Percentiles rank a stretch among this genome's conserved stretches.
Conservation (phyloP, 2,113 vertebrate species). For the Hypanus sabinus region DNA sequence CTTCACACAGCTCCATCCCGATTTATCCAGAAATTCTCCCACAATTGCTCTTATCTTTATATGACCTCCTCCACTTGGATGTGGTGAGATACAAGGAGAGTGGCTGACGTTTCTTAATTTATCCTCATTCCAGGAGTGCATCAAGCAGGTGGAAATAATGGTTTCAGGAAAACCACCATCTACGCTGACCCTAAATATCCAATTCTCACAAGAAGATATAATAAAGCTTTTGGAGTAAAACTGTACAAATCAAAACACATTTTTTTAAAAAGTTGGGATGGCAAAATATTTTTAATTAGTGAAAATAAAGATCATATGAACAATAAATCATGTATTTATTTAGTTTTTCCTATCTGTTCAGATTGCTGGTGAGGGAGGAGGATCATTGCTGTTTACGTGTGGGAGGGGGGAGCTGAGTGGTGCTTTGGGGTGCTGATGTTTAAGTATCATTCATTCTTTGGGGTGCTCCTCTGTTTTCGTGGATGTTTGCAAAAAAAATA, state of each 20-base stretch:
- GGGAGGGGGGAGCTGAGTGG: too few relatives aligned
- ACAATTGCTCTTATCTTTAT: neutral
- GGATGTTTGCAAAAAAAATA: too few relatives aligned
- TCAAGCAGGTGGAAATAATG: neutral
- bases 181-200: neutral
- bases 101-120: neutral
- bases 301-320: neutral
- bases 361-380: neutral
- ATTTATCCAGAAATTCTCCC: neutral
- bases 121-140: neutral
- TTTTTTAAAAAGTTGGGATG: neutral
- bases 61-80: neutral
- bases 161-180: neutral
- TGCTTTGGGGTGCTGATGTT: too few relatives aligned
- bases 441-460: too few relatives aligned
- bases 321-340: neutral
- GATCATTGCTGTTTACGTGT: too few relatives aligned
- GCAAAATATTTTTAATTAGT: neutral
- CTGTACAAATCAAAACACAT: neutral
- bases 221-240: neutral
- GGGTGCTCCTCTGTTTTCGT: too few relatives aligned
- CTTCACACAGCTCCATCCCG: neutral
- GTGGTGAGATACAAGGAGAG: neutral
- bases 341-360: neutral
- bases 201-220: neutral